Evolutionary conservation across 2,797 vertebrate genomes (phyloP).

Genomic region (Hippocampus kuda): DNA sequence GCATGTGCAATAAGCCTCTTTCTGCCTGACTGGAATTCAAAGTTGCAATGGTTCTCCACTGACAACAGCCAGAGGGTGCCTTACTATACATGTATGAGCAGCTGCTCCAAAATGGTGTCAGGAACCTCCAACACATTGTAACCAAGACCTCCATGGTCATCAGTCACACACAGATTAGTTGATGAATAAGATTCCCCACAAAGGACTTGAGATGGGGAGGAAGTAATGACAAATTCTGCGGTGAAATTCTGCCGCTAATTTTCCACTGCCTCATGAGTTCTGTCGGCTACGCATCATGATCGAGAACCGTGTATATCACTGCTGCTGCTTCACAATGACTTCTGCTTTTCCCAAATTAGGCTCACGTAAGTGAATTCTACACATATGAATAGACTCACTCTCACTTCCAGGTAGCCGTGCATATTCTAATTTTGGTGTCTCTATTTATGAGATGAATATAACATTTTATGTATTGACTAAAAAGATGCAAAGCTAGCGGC

Average conservation of each 20-base stretch:
- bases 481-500: not conserved
- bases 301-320: not conserved
- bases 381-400: not conserved
- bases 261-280: not conserved
- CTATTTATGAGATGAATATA: not conserved
- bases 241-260: not conserved
- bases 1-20: not conserved
- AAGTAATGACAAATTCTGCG: constrained; percentile 9
- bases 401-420: not conserved
- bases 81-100: constrained; percentile 10
- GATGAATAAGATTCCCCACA: constrained; percentile 6
- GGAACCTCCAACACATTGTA: constrained; percentile 4
- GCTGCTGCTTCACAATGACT: not conserved
- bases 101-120: constrained; percentile 13
- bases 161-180: constrained; percentile 11
- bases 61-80: constrained; percentile 8
- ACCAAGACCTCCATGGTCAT: not conserved
- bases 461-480: not conserved
- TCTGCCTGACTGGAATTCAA: not conserved
- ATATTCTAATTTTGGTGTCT: too few species aligned
- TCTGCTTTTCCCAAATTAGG: not conserved
- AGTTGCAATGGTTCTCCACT: not conserved
- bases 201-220: constrained; percentile 2
- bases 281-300: not conserved
- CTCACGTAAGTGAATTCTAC: not conserved